Base-by-base conservation (phyloP, 2,113 vertebrate genomes). In the Coregonus clupeaformis region DNA sequence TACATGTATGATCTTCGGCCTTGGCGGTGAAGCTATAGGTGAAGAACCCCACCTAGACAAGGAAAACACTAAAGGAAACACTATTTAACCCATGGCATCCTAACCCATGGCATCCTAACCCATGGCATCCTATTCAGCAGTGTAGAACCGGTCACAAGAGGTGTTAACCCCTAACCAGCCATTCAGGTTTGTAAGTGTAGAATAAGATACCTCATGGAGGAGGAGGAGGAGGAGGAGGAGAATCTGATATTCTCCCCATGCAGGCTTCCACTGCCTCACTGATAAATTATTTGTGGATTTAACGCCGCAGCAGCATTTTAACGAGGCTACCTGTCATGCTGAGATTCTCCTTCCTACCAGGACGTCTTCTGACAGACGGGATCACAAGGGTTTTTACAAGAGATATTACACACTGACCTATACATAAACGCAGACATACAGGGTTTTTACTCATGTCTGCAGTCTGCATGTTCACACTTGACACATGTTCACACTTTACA, bases 281-380 rank as follows among this genome's bases (percentile, higher is more conserved):
- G 73, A 90, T 92, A 85, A 92, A 92, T 92, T 85, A 92, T 91
- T 92, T 88, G 88, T 87, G 86, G 72, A 82, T 81, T 88, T 87
- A 86, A 87, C 81, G 60, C 79, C 1, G 85, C 85, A 59, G 81
- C 74, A 86, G 89, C 81, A 89, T 91, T 88, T 90, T 88, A 91
- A 89, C 81, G 36, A 89, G 89, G 81, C 81, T 85, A 83, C 84
- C 83, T 85, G 82, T 90, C 89, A 90, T 83, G 81, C 72, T 77
- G 69, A 79, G 71, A 62, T 74, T 76, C 79, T 55, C 68, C 81
- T 80, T 73, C 62, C 3, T 55, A 77, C 57, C 12, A 24, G 63
- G 77, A 83, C 72, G 71, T 59, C 55, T 62, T 66, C 77, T 73
- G 82, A 86, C 68, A 64, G 78, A 80, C 66, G 57, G 64, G 42